Evolutionary conservation across 1,140 invertebrate species (phyloP), one percentile per base, ranked within the genome.

Genomic region (Cheumatopsyche charites): DNA sequence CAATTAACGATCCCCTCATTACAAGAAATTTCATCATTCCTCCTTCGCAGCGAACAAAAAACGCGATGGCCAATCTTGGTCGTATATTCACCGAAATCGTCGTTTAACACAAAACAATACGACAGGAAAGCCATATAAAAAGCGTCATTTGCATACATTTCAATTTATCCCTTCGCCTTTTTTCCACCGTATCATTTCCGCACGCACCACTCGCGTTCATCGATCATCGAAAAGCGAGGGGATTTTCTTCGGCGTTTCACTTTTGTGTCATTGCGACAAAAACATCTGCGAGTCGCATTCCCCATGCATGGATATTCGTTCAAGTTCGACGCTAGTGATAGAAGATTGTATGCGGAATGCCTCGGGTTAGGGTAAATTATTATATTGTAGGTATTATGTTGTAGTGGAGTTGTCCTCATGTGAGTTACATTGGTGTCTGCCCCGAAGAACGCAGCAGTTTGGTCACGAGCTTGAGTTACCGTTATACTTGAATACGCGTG

Each of bases 221-320:
- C 66, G 49, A 68, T 68, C 66, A 68, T 68, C 9, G 26, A 36
- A 63, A 36, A 67, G n/a, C 29, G 29, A 9, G 3, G 3, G 29
- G 12, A 68, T 68, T 68, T 66, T 23, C 29, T 29, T n/a, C 11
- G 11, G n/a, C 3, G 21, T 66, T 66, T 66, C 47, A 47, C 63
- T 6, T 21, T 7, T 13, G 21, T 42, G 66, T 68, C 66, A 68
- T 55, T 25, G 66, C 17, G n/a, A 2, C 15, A 36, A n/a, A 68
- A 52, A 68, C 66, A 68, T 68, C 66, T 68, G 66, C 66, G 19
- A 7, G 25, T 36, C 29, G 66, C 66, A 68, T 55, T 68, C 36
- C 55, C 7, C 55, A 36, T n/a, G n/a, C 11, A 58, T 11, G 47
- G 47, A 52, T 45, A 45, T n/a, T 36, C 29, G 29, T 36, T 36